phyloP scores from a whole-genome alignment of 2,113 vertebrate genomes.

The Gymnobelideus leadbeateri region DNA sequence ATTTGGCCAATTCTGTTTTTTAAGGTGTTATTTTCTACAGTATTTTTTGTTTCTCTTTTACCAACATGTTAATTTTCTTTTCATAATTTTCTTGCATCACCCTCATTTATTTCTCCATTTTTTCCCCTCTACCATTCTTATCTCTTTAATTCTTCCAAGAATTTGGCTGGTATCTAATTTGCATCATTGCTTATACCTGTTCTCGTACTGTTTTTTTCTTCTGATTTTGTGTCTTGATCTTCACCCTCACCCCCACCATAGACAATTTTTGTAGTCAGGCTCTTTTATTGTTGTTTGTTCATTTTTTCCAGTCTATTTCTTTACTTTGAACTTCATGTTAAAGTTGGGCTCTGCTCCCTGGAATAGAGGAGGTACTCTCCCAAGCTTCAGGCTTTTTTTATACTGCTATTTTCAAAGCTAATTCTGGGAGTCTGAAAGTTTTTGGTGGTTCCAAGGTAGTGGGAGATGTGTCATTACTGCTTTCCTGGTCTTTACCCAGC shows the following conservation, averaged over 20 bases:
- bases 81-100: not conserved
- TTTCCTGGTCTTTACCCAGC: not conserved
- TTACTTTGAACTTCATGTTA: not conserved
- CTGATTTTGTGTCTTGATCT: not conserved
- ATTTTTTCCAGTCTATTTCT: not conserved
- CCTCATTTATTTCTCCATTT: not conserved
- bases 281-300: not conserved
- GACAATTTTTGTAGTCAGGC: not conserved
- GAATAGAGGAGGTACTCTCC: not conserved
- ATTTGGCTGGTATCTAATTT: not conserved
- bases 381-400: not conserved
- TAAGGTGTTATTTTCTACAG: not conserved
- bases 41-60: not conserved
- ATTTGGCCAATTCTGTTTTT: not conserved
- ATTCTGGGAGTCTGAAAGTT: not conserved
- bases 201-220: not conserved
- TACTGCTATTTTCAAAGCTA: not conserved
- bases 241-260: not conserved
- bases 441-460: not conserved
- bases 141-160: not conserved
- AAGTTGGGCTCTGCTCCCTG: not conserved
- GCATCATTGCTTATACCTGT: not conserved
- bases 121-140: not conserved
- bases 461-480: not conserved
- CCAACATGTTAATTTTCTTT: not conserved